A percentile compares a stretch with the other conserved stretches of the same genome.
Evolutionary conservation across 2,888 invertebrate species (phyloP).

Genomic region (Matsumyia berberina): DNA sequence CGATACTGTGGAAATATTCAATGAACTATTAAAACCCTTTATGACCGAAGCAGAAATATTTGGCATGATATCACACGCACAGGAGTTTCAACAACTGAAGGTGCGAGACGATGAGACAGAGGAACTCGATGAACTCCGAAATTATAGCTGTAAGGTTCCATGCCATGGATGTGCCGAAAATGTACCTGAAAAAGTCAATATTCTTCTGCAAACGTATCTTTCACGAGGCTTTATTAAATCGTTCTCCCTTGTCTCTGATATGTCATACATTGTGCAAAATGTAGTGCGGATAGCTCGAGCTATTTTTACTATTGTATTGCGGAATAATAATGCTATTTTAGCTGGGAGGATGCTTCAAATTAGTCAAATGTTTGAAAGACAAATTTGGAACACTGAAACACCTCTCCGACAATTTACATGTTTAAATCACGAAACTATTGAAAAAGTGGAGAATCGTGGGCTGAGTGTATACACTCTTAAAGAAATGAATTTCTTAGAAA

Average conservation of each 20-base stretch:
- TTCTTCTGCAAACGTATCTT: constrained; percentile 95
- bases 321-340: constrained; percentile 95
- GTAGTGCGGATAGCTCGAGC: constrained; percentile 95
- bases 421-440: constrained; percentile 90
- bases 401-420: constrained; percentile 94
- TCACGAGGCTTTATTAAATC: constrained; percentile 91
- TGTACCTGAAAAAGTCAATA: constrained; percentile 96
- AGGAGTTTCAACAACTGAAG: constrained; percentile 98
- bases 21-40: constrained; percentile 90
- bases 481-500: constrained; percentile 94
- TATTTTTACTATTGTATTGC: constrained; percentile 95
- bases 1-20: constrained; percentile 96
- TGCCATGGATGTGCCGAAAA: constrained; percentile 94
- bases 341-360: constrained; percentile 93
- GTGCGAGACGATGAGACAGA: constrained; percentile 97
- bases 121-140: constrained; percentile 92
- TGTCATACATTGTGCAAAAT: constrained; percentile 88
- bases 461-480: constrained; percentile 91
- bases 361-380: constrained; percentile 96
- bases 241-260: constrained; percentile 83
- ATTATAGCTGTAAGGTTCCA: constrained; percentile 90
- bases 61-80: constrained; percentile 95
- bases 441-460: constrained; percentile 92
- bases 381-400: constrained; percentile 94
- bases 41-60: constrained; percentile 95